Evolutionary conservation across 2,888 invertebrate species (phyloP).

Genomic region (Phortica magna): DNA sequence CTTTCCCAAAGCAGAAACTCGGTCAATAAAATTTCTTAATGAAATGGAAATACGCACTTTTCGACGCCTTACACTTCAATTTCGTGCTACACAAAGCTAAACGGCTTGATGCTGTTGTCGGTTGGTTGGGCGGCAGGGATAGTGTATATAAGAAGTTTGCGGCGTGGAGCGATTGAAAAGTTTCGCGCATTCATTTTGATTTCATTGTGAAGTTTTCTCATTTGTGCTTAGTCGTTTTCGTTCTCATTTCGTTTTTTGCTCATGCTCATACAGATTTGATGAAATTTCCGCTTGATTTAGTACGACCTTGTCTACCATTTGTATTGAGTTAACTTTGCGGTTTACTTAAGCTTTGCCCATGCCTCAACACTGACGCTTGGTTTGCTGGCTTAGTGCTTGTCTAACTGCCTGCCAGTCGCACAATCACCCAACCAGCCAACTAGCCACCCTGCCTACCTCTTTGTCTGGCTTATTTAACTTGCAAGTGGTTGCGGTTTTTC

Average conservation of each 20-base stretch:
- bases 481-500: conserved; percentile 43
- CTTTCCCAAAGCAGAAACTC: not conserved
- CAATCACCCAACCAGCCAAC: too few relatives aligned
- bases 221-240: not conserved
- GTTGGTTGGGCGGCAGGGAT: too few relatives aligned
- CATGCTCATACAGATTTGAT: conserved; percentile 34
- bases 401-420: too few relatives aligned
- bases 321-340: conserved; percentile 62
- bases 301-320: conserved; percentile 50
- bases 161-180: not conserved
- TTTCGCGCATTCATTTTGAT: not conserved
- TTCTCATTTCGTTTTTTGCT: not conserved
- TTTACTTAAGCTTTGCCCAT: not conserved
- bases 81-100: not conserved
- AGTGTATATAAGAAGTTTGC: not conserved
- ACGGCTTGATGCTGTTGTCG: not conserved
- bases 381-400: too few relatives aligned
- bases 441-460: conserved; percentile 31
- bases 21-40: conserved; percentile 11
- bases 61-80: not conserved
- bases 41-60: conserved; percentile 5
- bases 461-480: conserved; percentile 32
- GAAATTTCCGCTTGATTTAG: conserved; percentile 64
- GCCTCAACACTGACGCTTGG: conserved; percentile 43
- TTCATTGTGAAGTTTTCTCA: not conserved